These are phyloP conservation scores for Pediacus dermestoides DNA, from an alignment of 2,888 invertebrate species.

Conservation along the genomic window DNA sequence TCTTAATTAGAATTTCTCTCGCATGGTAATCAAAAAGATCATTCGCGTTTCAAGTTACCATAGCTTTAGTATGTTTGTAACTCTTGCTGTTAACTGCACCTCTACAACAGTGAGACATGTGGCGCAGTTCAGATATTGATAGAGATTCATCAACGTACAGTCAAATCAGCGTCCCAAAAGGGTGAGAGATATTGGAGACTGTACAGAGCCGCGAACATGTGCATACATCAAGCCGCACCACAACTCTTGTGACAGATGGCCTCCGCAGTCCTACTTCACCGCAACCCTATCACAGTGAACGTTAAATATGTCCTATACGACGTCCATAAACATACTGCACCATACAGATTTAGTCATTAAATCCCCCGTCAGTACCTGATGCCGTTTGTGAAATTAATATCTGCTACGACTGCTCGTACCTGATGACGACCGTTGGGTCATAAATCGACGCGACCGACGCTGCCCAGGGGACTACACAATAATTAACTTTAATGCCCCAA, in stretches of 20 bases:
- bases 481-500: slow-evolving; percentile 5
- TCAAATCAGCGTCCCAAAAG: slow-evolving; percentile 10
- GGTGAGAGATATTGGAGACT: slow-evolving; percentile 17
- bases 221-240: slow-evolving; percentile 40
- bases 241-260: slow-evolving; percentile 41
- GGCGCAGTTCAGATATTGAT: slow-evolving; percentile 28
- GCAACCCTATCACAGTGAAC: slow-evolving; percentile 34
- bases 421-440: slow-evolving; percentile 25
- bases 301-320: slow-evolving; percentile 38
- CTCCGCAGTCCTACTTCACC: slow-evolving; percentile 35
- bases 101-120: too few relatives aligned
- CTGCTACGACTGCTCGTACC: slow-evolving; percentile 29
- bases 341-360: slow-evolving; percentile 38
- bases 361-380: slow-evolving; percentile 43
- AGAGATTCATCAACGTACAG: slow-evolving; percentile 27
- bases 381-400: slow-evolving; percentile 39
- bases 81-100: too few relatives aligned
- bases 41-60: too few relatives aligned
- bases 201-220: slow-evolving; percentile 33
- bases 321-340: slow-evolving; percentile 37
- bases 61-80: too few relatives aligned
- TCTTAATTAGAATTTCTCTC: too few relatives aligned
- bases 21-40: too few relatives aligned
- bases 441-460: slow-evolving; percentile 12
- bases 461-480: slow-evolving; percentile 3